Evolutionary conservation across 2,113 vertebrate genomes (phyloP).

Genomic region (Festucalex cinctus): DNA sequence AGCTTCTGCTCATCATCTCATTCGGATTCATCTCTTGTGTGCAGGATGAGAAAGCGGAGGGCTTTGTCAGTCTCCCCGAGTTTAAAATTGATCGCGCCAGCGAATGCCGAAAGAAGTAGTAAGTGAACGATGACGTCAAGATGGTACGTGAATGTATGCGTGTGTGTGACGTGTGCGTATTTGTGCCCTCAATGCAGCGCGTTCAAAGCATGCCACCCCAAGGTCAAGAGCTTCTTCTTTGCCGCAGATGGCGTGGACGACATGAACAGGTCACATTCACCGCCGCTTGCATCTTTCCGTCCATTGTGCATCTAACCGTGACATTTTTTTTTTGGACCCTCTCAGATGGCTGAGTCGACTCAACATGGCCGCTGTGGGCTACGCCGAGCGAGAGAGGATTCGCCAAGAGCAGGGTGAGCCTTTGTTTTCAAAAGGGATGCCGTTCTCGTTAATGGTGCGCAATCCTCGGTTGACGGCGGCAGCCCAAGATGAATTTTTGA

Average conservation of each 20-base stretch:
- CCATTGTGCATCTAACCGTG: no score
- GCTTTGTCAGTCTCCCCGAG: constrained; percentile 96
- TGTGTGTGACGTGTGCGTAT: neutral
- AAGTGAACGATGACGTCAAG: constrained; percentile 66
- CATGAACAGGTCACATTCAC: constrained; percentile 87
- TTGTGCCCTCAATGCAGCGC: constrained; percentile 76
- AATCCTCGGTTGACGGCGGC: no score
- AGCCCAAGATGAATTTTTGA: no score
- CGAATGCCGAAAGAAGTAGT: constrained; percentile 98
- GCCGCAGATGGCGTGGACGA: constrained; percentile 98
- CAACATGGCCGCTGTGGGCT: constrained; percentile 91
- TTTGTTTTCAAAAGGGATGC: neutral
- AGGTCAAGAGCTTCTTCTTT: constrained; percentile 99
- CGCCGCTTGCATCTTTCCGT: no score
- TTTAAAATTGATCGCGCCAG: constrained; percentile 98
- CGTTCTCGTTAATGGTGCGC: no score
- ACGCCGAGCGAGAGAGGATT: constrained; percentile 90
- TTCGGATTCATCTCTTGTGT: neutral
- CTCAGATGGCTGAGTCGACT: constrained; percentile 95
- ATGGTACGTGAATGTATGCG: constrained; percentile 1
- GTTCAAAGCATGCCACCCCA: constrained; percentile 99
- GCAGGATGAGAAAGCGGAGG: constrained; percentile 97
- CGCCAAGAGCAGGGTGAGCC: constrained; percentile 92
- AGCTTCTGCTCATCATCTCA: neutral
- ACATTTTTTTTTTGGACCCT: neutral